Percentiles rank a stretch among this genome's conserved stretches.
phyloP scores from a whole-genome alignment of 2,113 vertebrate genomes.

The Dipodomys merriami region DNA sequence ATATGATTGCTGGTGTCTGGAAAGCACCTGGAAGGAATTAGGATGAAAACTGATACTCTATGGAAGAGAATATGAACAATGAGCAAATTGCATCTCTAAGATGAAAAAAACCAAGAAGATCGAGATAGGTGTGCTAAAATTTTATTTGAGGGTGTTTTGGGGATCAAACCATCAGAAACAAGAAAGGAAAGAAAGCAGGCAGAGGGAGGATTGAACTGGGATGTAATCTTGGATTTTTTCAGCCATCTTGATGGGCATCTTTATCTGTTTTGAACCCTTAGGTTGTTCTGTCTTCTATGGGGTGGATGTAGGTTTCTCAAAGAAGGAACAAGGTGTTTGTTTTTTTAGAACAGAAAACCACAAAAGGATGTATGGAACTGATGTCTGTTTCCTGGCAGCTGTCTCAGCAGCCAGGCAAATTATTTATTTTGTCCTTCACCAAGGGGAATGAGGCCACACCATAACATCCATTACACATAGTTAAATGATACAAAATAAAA shows the following conservation, averaged over 20 bases:
- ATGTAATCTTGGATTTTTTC: not conserved
- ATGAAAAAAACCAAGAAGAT: not conserved
- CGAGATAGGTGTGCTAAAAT: not conserved
- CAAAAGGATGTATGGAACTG: not conserved
- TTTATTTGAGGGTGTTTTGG: not conserved
- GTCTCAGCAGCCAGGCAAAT: not conserved
- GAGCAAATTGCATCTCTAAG: not conserved
- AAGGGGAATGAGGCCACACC: not conserved
- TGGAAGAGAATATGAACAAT: not conserved
- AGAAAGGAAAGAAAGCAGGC: not conserved
- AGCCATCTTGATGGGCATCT: not conserved
- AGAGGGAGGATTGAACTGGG: not conserved
- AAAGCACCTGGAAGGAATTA: not conserved
- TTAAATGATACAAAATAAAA: not conserved
- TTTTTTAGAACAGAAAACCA: not conserved
- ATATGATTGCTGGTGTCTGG: not conserved
- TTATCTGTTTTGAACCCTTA: not conserved
- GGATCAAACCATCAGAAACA: not conserved
- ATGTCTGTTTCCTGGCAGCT: not conserved
- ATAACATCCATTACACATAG: not conserved
- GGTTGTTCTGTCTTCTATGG: not conserved
- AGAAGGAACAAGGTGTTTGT: not conserved
- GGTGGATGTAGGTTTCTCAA: too few species aligned
- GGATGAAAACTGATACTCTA: not conserved
- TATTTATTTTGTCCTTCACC: constrained; percentile 15